These are phyloP conservation scores for Aspiorhynchus laticeps DNA, from an alignment of 2,113 vertebrate species.

Conservation along the genomic window DNA sequence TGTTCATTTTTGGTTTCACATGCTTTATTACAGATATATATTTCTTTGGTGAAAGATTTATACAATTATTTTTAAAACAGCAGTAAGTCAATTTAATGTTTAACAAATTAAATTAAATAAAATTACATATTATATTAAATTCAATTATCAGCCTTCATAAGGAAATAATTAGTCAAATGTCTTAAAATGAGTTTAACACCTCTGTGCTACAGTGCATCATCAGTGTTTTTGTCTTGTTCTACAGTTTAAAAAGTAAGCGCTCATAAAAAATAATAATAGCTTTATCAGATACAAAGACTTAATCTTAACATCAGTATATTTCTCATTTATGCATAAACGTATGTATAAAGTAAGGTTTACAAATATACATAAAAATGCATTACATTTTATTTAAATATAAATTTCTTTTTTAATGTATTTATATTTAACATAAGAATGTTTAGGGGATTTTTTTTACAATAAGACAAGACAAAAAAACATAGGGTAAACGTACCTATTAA, in stretches of 20 bases:
- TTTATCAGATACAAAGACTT: background rate
- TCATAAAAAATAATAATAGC: background rate
- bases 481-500: too few relatives aligned
- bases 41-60: background rate
- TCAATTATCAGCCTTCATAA: background rate
- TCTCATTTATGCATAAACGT: background rate
- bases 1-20: background rate
- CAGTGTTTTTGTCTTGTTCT: background rate
- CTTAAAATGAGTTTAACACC: background rate
- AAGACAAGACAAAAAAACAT: background rate
- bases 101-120: background rate
- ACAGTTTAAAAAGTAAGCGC: background rate
- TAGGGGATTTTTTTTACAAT: background rate
- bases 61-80: background rate
- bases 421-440: background rate
- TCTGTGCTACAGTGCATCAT: background rate
- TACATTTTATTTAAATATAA: background rate
- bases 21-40: background rate
- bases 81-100: background rate
- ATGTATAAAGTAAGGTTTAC: background rate
- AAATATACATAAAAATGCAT: background rate
- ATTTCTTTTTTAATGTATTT: background rate
- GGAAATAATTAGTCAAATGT: background rate
- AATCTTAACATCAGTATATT: background rate
- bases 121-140: background rate